Evolutionary conservation across 1,140 invertebrate genomes (phyloP).

Genomic region (Calycopis cecrops): DNA sequence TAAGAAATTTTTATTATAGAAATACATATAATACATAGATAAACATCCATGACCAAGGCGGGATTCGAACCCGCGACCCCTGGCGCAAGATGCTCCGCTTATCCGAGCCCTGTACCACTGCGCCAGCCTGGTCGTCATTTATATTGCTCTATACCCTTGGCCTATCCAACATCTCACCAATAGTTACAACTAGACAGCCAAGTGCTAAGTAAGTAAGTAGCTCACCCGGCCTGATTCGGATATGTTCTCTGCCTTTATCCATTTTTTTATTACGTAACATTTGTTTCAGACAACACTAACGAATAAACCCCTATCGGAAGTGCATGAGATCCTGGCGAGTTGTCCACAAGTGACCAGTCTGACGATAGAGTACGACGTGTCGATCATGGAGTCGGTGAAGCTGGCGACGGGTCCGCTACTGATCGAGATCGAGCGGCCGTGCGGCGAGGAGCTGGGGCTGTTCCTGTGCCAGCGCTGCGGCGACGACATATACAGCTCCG

Average conservation of each 20-base stretch:
- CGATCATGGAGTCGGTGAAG: slow-evolving; percentile 91
- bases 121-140: no score
- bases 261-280: slow-evolving; percentile 7
- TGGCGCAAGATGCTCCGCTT: no score
- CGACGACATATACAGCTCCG: slow-evolving; percentile 65
- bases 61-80: no score
- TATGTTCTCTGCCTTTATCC: background rate
- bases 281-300: slow-evolving; percentile 75
- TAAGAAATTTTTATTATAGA: no score
- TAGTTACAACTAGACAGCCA: no score
- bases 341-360: slow-evolving; percentile 81
- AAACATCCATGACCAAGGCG: no score
- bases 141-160: no score
- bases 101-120: no score
- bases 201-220: no score
- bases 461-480: slow-evolving; percentile 79
- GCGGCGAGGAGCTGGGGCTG: slow-evolving; percentile 85
- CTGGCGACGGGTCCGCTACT: slow-evolving; percentile 90
- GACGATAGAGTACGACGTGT: slow-evolving; percentile 94
- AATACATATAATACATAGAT: no score
- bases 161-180: no score
- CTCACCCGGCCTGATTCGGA: background rate
- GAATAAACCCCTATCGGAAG: slow-evolving; percentile 82
- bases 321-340: slow-evolving; percentile 82
- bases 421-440: slow-evolving; percentile 91